Evolutionary conservation across 2,797 vertebrate genomes (phyloP), one percentile per base, ranked within the genome.

Genomic region (Odontamblyopus lacepedii): DNA sequence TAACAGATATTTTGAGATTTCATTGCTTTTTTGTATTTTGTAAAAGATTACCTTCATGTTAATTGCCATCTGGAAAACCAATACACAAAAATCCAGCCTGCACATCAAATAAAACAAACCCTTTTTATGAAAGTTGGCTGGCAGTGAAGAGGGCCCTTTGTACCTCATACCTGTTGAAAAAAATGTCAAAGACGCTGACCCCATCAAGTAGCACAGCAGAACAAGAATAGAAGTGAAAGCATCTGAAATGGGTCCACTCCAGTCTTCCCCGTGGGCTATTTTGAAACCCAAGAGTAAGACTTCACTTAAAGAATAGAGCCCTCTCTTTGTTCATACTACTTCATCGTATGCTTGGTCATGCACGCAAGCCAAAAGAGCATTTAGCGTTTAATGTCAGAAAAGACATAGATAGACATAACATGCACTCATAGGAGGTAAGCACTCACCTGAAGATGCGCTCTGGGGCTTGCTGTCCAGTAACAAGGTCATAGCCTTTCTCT

Each of bases 391-490:
- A 51, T 51, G 71, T 56, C 68, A 64, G n/a, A 64, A n/a, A 41
- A 82, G 73, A 73, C 82, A 75, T 79, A 48, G 13, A 88, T 74
- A 83, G 84, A 69, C 56, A 38, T 73, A 78, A 70, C 70, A 29
- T 69, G 75, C 70, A 69, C 65, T 70, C 53, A 15, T n/a, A 41
- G 12, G 2, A 41, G 67, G 55, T 67, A 69, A 61, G 70, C 72
- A 82, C 92, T 93, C 92, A 99, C 98, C 98, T 97, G 94, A 99
- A 98, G 74, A 99, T 98, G 87, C 96, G 97, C 92, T 99, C 98
- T 0, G 98, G 97, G 0, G 98, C 97, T 83, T 99, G 98, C 76
- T 98, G 95, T 44, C 98, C 98, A 0, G 97, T 99, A 72, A 99
- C 97, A 85, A 99, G 90, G 89, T 99, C 97, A 1, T 99, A 99